Evolutionary conservation across 2,113 vertebrate species (phyloP).

Genomic region (Mastomys natalensis): DNA sequence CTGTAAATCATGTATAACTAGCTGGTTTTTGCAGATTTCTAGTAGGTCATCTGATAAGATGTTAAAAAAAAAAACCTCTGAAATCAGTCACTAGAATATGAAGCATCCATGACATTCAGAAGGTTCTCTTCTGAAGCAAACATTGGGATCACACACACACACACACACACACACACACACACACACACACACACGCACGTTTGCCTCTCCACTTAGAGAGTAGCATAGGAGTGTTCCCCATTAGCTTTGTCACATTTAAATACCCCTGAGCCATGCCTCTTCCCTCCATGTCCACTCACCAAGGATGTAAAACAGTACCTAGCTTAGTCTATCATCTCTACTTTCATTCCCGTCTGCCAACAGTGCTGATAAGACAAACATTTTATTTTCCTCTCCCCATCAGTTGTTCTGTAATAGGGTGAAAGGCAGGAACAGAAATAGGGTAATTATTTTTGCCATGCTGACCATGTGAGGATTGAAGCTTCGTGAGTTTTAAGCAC

Average conservation of each 20-base stretch:
- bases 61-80: background rate
- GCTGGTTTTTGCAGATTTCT: background rate
- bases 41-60: background rate
- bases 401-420: conserved; percentile 6
- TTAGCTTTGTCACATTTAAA: background rate
- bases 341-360: background rate
- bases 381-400: background rate
- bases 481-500: conserved; percentile 63
- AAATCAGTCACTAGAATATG: background rate
- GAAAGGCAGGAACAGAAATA: background rate
- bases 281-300: background rate
- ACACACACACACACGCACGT: background rate
- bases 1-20: no score
- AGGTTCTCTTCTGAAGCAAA: background rate
- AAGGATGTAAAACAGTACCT: background rate
- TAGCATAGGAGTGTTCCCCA: fast-evolving
- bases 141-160: no score
- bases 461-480: conserved; percentile 50
- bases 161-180: no score
- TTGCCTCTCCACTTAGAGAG: background rate
- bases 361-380: background rate
- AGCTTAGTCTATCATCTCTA: background rate
- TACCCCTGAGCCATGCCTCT: background rate
- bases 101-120: background rate
- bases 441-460: conserved; percentile 53